Evolutionary conservation across 1,140 invertebrate species (phyloP), one percentile per base, ranked within the genome.

Genomic region (Atta cephalotes): DNA sequence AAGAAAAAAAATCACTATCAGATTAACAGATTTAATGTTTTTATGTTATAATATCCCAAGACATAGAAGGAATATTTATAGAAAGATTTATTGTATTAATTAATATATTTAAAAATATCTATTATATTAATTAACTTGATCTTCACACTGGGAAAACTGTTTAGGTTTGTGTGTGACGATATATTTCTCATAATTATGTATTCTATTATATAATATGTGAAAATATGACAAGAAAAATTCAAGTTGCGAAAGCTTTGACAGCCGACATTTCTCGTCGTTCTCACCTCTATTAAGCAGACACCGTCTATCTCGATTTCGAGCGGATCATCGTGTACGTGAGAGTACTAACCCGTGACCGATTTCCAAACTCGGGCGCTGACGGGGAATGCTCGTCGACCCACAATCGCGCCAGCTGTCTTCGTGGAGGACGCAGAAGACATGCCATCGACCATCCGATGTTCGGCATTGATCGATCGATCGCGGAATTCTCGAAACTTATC

Each of bases 361-460:
- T 84, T 84, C 25, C 80, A 45, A 74, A 84, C 68, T 84, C 80
- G 80, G 56, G 6, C 80, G 53, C 28, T 62, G 70, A 76, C 80
- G 58, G 49, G 80, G 58, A 76, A 84, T 84, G 70, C 80, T 84
- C 70, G 56, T 31, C 80, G 80, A 84, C 56, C 80, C 56, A 81
- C 80, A 62, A 84, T 84, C 58, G 35, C 70, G 39, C 80, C 80
- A 72, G 80, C 68, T 84, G 80, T 84, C 80, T 63, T 84, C 56
- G 25, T 62, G 39, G 39, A 74, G 80, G 53, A 82, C 66, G 72
- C 10, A 45, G 72, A 85, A 79, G 82, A 72, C n/a, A 39, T 35
- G 56, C 28, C 56, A 66, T 9, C 66, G 12, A 53, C 68, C 51
- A 72, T 35, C 45, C 70, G 85, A 71, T 56, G 49, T 53, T 58